Conservation (phyloP, 2,113 vertebrate genomes). For the Turnix velox region DNA sequence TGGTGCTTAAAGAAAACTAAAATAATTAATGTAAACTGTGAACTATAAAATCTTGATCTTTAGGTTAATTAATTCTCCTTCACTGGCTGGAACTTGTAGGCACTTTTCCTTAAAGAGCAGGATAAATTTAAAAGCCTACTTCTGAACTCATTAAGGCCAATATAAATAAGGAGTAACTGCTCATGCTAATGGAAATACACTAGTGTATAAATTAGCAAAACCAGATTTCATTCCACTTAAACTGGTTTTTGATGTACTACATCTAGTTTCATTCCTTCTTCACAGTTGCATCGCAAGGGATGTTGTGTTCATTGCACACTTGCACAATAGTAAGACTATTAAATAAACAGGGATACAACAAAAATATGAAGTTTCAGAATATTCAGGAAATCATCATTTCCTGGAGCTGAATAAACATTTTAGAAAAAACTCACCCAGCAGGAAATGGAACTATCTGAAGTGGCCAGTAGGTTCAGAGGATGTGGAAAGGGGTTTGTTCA, state of each 20-base stretch:
- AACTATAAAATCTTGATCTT: not conserved
- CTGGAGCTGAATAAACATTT: constrained; percentile 54
- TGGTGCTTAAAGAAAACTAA: not conserved
- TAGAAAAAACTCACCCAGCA: constrained; percentile 49
- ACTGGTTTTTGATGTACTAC: not conserved
- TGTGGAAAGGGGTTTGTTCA: constrained; percentile 52
- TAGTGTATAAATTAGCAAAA: constrained; percentile 30
- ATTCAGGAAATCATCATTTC: constrained; percentile 65
- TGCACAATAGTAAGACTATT: not conserved
- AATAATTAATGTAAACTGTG: not conserved
- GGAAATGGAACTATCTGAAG: constrained; percentile 65
- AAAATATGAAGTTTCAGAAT: constrained; percentile 54
- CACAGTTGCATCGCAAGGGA: not conserved
- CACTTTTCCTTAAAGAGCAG: not conserved
- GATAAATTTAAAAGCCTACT: constrained; percentile 16
- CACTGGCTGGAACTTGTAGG: not conserved
- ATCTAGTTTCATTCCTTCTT: not conserved
- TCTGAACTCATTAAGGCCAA: constrained; percentile 12
- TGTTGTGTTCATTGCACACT: not conserved
- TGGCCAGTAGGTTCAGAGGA: constrained; percentile 48
- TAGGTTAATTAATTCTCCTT: not conserved
- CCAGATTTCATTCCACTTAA: not conserved
- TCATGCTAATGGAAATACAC: constrained; percentile 18
- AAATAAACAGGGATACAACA: constrained; percentile 27
- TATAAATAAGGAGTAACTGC: not conserved